phyloP scores from a whole-genome alignment of 2,113 vertebrate genomes.

The Epinephelus lanceolatus region DNA sequence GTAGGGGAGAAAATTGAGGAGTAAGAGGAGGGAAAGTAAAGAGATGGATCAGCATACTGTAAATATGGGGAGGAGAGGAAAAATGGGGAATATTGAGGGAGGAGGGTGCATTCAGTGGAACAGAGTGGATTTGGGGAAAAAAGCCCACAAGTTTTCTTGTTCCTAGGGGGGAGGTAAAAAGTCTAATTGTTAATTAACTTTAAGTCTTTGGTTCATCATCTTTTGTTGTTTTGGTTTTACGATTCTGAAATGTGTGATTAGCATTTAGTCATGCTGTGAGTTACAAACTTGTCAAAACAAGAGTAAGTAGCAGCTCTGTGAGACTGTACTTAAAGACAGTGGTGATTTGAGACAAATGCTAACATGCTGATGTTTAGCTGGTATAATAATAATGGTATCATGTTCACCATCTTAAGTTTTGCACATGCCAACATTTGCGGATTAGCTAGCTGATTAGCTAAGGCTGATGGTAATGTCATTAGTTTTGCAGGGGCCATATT shows the following conservation, averaged over 20 bases:
- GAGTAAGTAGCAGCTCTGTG: background rate
- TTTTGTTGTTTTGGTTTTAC: background rate
- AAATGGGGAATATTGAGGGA: background rate
- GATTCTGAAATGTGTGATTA: background rate
- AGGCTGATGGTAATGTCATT: no score
- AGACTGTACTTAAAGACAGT: background rate
- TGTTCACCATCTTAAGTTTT: background rate
- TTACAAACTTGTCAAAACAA: no score
- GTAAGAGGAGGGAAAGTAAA: background rate
- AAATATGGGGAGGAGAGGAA: constrained; percentile 6
- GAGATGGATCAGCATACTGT: background rate
- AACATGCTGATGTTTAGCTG: background rate
- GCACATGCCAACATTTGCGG: background rate
- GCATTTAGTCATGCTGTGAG: background rate
- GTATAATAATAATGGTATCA: background rate
- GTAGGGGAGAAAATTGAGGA: background rate
- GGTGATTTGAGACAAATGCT: background rate
- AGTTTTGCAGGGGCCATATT: background rate
- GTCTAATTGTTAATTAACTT: background rate
- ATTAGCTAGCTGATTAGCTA: background rate
- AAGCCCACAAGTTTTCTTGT: background rate
- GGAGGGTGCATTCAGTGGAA: background rate
- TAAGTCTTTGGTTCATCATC: constrained; percentile 3
- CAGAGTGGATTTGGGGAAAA: background rate
- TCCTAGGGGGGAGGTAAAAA: no score